Conservation (phyloP, 2,113 vertebrate genomes). For the Geothlypis trichas region DNA sequence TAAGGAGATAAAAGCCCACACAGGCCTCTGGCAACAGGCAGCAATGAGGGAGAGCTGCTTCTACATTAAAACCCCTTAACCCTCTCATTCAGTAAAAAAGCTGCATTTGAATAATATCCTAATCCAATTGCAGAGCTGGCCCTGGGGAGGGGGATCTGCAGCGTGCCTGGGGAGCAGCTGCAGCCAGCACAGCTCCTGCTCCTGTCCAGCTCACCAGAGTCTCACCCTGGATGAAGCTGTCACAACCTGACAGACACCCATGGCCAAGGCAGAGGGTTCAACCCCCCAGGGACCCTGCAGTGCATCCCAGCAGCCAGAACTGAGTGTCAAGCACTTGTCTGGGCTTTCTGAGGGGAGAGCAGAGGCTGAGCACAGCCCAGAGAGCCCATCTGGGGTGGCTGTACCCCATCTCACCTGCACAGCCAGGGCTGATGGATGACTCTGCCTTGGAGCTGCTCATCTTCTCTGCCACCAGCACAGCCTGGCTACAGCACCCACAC, state of each 20-base stretch:
- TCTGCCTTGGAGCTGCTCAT: neutral
- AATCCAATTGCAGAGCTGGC: conserved; percentile 40
- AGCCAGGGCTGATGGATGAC: neutral
- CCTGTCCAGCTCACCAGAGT: accelerated
- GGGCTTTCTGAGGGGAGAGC: neutral
- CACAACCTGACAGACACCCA: neutral
- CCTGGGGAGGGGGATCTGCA: neutral
- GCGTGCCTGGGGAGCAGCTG: neutral
- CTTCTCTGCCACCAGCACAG: neutral
- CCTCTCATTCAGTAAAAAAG: conserved; percentile 11
- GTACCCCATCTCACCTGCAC: accelerated
- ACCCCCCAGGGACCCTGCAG: accelerated
- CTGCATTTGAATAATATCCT: conserved; percentile 43
- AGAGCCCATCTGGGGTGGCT: neutral
- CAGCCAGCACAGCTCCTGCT: neutral
- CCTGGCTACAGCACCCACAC: accelerated
- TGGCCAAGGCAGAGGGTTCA: neutral
- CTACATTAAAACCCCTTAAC: conserved; percentile 18
- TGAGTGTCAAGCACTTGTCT: accelerated
- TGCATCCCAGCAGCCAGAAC: accelerated
- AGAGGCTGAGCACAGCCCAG: neutral
- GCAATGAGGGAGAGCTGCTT: conserved; percentile 7
- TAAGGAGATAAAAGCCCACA: neutral
- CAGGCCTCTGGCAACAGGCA: conserved; percentile 39
- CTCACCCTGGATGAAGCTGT: neutral